Conservation (phyloP, 2,797 vertebrate species). For the Champsocephalus gunnari region DNA sequence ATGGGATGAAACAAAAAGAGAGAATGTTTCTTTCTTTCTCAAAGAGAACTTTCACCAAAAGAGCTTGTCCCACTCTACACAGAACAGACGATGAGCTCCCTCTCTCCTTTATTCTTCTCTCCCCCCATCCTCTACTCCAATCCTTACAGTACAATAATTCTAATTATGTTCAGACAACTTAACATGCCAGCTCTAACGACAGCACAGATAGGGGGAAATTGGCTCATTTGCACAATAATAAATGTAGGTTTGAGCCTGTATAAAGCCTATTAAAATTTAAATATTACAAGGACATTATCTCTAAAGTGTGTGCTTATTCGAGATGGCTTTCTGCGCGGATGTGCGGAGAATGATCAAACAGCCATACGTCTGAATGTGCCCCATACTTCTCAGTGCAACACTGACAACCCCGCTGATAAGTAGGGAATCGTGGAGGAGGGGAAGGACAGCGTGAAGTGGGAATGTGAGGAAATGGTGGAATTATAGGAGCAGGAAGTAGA, state of each 20-base stretch:
- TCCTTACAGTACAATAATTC: conserved; percentile 80
- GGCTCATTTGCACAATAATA: conserved; percentile 85
- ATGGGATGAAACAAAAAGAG: conserved; percentile 54
- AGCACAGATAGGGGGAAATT: conserved; percentile 80
- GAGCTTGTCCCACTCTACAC: conserved; percentile 66
- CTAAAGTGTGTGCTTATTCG: conserved; percentile 81
- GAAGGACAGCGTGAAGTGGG: not conserved
- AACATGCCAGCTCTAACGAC: conserved; percentile 82
- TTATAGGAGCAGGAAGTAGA: not conserved
- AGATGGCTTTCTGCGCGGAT: conserved; percentile 75
- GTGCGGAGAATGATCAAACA: conserved; percentile 80
- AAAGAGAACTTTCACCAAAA: conserved; percentile 70
- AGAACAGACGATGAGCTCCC: conserved; percentile 58
- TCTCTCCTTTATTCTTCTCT: conserved; percentile 34
- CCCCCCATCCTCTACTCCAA: conserved; percentile 51
- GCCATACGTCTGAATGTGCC: conserved; percentile 55
- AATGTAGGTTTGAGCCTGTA: conserved; percentile 81
- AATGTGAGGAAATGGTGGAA: not conserved
- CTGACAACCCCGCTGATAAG: conserved; percentile 66
- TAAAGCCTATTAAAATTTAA: conserved; percentile 85
- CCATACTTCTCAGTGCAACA: conserved; percentile 52
- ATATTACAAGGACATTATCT: conserved; percentile 83
- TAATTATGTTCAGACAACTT: conserved; percentile 85
- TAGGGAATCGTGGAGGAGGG: not conserved
- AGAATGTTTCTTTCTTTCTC: conserved; percentile 61